Base-by-base conservation (phyloP, 2,888 invertebrate genomes). In the Syrphus vitripennis region DNA sequence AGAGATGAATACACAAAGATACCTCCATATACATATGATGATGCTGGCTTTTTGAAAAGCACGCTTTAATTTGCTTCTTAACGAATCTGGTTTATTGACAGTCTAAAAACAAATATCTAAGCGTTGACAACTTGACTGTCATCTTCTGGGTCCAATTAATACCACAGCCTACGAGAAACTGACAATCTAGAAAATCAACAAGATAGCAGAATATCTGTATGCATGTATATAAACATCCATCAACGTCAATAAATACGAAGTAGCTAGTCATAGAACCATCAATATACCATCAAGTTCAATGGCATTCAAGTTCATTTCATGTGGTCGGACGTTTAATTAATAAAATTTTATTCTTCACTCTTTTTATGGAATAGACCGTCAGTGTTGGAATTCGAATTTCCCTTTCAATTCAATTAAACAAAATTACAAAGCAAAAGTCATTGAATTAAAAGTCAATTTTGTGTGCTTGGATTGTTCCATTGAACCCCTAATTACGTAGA, bases 221-320 rank as follows among this genome's bases (percentile, higher is more conserved):
- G 12, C 19, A 21, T 37, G n/a, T n/a, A n/a, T n/a, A n/a, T n/a
- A n/a, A 34, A 14, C 34, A 34, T 21, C 21, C 77, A 76, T 79
- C 74, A 70, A 74, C 40, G 82, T 77, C 71, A 76, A 45, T 65
- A 63, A 75, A 67, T 50, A 24, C 34, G 53, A 55, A 63, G 50
- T 26, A 34, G 57, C 19, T 37, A 26, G 4, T 9, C 21, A 34
- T 59, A 31, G 29, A 59, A 34, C 19, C 82, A 31, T 26, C 74
- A 69, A 79, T 34, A 14, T 3, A 3, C 7, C 57, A 16, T 72
- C 84, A 84, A 84, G 84, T 84, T 84, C 84, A 84, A 84, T 84
- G 84, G 84, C 84, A 81, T 76, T 69, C 81, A 76, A 84, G 81
- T 81, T 84, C 14, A 31, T 59, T 65, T 29, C 7, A 75, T 84